These are phyloP conservation scores for Gymnocypris eckloni DNA, from an alignment of 2,797 vertebrate genomes.

Conservation along the genomic window DNA sequence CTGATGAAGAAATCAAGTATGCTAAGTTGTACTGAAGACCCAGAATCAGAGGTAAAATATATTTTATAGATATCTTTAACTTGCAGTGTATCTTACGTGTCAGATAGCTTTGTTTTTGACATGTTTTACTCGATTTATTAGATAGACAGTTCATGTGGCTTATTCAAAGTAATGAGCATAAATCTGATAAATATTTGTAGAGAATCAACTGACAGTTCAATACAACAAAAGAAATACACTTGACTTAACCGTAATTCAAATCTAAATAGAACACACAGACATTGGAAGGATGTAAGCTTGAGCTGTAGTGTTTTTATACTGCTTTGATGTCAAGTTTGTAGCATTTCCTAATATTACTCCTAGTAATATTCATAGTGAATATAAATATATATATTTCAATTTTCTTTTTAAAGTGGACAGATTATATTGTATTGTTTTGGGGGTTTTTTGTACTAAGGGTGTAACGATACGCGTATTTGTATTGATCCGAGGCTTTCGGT, in stretches of 20 bases:
- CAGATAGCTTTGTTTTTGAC: not conserved
- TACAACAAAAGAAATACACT: not conserved
- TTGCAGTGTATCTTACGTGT: not conserved
- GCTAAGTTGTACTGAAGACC: not conserved
- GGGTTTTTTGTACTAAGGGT: too few species aligned
- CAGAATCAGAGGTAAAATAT: slow-evolving; percentile 33
- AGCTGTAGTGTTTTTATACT: not conserved
- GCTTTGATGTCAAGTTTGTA: not conserved
- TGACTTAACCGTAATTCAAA: not conserved
- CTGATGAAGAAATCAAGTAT: slow-evolving; percentile 10
- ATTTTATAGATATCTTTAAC: not conserved
- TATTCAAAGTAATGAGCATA: not conserved
- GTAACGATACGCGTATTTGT: too few species aligned
- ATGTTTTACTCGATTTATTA: not conserved
- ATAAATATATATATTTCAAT: not conserved
- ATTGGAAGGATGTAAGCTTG: not conserved
- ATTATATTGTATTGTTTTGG: not conserved
- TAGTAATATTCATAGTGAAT: not conserved
- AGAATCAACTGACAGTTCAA: not conserved
- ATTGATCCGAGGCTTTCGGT: too few species aligned
- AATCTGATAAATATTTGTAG: not conserved
- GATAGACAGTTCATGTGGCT: not conserved
- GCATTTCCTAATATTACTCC: not conserved
- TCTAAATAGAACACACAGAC: not conserved
- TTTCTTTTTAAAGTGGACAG: not conserved